Conservation (phyloP, 1,140 invertebrate genomes). For the Globodera rostochiensis region DNA sequence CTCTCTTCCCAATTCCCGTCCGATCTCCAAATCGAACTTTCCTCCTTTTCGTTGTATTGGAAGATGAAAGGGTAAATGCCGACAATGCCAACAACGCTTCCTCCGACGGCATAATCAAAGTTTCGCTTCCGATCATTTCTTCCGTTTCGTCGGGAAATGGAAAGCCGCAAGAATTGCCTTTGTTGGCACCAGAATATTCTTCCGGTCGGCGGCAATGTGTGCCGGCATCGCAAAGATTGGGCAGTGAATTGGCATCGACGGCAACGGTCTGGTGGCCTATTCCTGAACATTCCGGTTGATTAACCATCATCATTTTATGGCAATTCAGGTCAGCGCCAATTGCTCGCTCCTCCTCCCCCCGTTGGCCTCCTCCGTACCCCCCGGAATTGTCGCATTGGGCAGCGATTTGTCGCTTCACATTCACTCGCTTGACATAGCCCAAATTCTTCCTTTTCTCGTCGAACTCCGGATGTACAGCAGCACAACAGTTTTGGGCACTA, state of each 20-base stretch:
- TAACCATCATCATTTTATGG: too few relatives aligned
- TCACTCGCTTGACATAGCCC: neutral
- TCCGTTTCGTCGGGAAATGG: neutral
- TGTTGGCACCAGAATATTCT: neutral
- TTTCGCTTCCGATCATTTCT: neutral
- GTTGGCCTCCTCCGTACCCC: neutral
- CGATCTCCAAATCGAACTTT: neutral
- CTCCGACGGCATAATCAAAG: neutral
- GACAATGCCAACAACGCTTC: neutral
- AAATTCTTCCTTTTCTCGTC: neutral
- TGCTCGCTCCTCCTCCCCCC: neutral
- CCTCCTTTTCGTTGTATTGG: neutral
- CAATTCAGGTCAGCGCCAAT: neutral
- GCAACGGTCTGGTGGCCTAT: neutral
- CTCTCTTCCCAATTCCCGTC: neutral
- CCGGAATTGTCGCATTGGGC: neutral
- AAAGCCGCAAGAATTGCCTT: neutral
- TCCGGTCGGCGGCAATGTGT: neutral
- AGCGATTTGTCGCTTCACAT: neutral
- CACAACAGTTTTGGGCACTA: neutral
- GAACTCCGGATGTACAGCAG: neutral
- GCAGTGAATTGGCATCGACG: neutral
- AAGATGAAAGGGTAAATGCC: neutral
- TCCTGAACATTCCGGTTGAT: too few relatives aligned
- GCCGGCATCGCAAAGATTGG: neutral